Conservation (phyloP, 2,797 vertebrate genomes). For the Rhabdophis nuchalis region DNA sequence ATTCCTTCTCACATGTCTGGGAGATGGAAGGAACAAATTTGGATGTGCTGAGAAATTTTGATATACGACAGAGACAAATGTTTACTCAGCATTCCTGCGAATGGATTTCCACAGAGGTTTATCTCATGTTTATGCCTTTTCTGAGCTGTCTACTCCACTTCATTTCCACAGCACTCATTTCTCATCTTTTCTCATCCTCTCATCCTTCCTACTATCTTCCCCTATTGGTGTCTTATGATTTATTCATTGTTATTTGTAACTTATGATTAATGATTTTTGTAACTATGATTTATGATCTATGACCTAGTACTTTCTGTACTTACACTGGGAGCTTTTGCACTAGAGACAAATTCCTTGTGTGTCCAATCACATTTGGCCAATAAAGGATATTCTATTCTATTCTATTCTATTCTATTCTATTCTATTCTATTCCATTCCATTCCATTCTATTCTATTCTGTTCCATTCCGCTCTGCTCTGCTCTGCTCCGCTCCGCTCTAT, state of each 20-base stretch:
- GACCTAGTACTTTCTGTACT: neutral
- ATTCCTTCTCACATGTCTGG: neutral
- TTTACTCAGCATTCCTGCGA: constrained; percentile 34
- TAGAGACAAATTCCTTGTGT: neutral
- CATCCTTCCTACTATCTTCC: neutral
- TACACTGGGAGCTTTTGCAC: neutral
- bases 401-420: neutral
- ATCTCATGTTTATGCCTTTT: constrained; percentile 6
- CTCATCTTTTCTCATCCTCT: neutral
- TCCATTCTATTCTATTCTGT: too few relatives aligned
- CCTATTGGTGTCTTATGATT: neutral
- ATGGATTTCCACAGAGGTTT: constrained; percentile 15
- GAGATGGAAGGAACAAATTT: constrained; percentile 7
- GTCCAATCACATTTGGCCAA: neutral
- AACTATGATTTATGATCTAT: neutral
- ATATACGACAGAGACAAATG: constrained; percentile 39
- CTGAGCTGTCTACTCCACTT: neutral
- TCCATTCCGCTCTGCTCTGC: too few relatives aligned
- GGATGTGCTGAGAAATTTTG: constrained; percentile 52
- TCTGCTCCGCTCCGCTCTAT: too few relatives aligned
- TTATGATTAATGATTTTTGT: neutral
- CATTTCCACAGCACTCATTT: neutral
- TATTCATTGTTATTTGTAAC: neutral
- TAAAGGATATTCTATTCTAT: neutral
- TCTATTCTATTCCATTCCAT: neutral